Conservation (phyloP, 2,113 vertebrate species). For the Oophaga pumilio region DNA sequence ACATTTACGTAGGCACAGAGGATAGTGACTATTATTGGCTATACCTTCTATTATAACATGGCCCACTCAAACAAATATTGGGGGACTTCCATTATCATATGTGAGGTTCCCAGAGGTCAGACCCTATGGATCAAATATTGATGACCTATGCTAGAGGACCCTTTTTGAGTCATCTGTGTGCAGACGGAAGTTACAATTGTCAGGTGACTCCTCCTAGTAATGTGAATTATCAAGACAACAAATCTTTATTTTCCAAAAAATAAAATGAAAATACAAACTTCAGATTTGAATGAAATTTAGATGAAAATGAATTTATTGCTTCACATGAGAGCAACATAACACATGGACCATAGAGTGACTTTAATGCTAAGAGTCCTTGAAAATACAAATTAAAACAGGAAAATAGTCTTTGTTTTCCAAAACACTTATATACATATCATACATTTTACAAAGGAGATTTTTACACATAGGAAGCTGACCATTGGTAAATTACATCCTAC, state of each 20-base stretch:
- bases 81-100: too few relatives aligned
- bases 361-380: conserved; percentile 76
- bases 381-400: conserved; percentile 80
- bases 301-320: conserved; percentile 70
- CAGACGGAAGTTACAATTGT: not conserved
- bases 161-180: not conserved
- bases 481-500: conserved; percentile 55
- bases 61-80: too few relatives aligned
- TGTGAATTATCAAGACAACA: not conserved
- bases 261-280: not conserved
- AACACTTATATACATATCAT: conserved; percentile 82
- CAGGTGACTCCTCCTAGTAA: not conserved
- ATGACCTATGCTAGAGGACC: too few relatives aligned
- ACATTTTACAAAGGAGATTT: conserved; percentile 78
- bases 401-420: conserved; percentile 79
- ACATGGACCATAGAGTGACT: conserved; percentile 71
- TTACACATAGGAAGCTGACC: conserved; percentile 72
- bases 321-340: not conserved
- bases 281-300: conserved; percentile 65
- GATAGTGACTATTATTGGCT: too few relatives aligned
- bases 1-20: too few relatives aligned
- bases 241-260: not conserved
- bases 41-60: too few relatives aligned
- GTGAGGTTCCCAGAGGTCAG: too few relatives aligned
- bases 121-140: too few relatives aligned